Conservation (phyloP, 92 coral and sea anemone species). For the Paragorgia papillata region DNA sequence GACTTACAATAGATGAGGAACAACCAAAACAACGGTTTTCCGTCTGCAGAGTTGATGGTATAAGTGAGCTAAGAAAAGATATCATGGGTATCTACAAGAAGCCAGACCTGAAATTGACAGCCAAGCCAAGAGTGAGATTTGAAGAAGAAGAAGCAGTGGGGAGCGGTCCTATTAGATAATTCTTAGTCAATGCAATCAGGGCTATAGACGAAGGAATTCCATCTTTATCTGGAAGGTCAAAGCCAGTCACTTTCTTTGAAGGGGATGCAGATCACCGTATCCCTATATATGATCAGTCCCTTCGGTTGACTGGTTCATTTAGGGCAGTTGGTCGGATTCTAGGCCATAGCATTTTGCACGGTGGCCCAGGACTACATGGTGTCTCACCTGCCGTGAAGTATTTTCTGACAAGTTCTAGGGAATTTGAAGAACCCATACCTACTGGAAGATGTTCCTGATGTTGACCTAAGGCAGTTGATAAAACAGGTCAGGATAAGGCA, state of each 20-base stretch:
- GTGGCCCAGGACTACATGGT: slow-evolving; percentile 33
- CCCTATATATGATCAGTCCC: slow-evolving; percentile 26
- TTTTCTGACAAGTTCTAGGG: background rate
- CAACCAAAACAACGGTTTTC: slow-evolving; percentile 17
- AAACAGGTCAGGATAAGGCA: slow-evolving; percentile 9
- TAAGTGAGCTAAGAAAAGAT: slow-evolving; percentile 20
- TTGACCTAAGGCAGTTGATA: slow-evolving; percentile 12
- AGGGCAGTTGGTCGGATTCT: slow-evolving; percentile 25
- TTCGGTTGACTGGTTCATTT: slow-evolving; percentile 32
- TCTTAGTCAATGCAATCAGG: slow-evolving; percentile 10
- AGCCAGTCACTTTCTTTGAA: slow-evolving; percentile 17
- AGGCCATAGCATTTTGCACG: slow-evolving; percentile 29
- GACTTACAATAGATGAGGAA: slow-evolving; percentile 10
- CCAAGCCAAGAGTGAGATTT: slow-evolving; percentile 26
- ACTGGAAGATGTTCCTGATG: slow-evolving; percentile 27
- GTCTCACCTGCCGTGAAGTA: slow-evolving; percentile 32
- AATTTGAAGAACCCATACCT: slow-evolving; percentile 8
- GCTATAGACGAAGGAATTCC: slow-evolving; percentile 33
- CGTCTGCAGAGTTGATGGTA: slow-evolving; percentile 26
- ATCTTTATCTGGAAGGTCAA: slow-evolving; percentile 11
- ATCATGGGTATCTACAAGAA: slow-evolving; percentile 27
- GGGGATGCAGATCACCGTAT: slow-evolving; percentile 19
- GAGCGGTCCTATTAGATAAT: slow-evolving; percentile 23
- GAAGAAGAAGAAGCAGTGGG: slow-evolving; percentile 40
- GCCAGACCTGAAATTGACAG: slow-evolving; percentile 17